Evolutionary conservation across 2,113 vertebrate genomes (phyloP).

Genomic region (Picathartes gymnocephalus): DNA sequence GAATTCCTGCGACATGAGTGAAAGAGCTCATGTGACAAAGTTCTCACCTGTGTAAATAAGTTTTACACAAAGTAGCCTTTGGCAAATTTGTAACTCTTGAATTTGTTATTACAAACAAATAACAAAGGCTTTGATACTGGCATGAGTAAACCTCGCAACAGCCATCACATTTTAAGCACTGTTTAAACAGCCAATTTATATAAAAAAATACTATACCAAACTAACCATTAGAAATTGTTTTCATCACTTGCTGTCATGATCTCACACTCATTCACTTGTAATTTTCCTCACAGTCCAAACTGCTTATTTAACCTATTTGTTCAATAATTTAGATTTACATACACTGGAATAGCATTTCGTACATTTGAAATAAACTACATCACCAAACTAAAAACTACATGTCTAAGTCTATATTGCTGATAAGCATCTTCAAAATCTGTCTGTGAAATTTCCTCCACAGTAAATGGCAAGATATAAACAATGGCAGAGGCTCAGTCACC

Average conservation of each 20-base stretch:
- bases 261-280: not conserved
- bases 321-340: not conserved
- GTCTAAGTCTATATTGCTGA: not conserved
- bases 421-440: not conserved
- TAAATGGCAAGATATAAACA: not conserved
- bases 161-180: slow-evolving; percentile 3
- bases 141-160: not conserved
- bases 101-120: slow-evolving; percentile 3
- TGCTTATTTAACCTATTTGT: not conserved
- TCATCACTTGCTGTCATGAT: not conserved
- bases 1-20: not conserved
- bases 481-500: not conserved
- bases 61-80: not conserved
- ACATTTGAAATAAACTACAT: not conserved
- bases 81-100: slow-evolving; percentile 8
- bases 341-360: not conserved
- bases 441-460: not conserved
- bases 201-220: not conserved
- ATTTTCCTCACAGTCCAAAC: slow-evolving; percentile 10
- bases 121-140: slow-evolving; percentile 45
- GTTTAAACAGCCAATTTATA: slow-evolving; percentile 42
- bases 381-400: too few relatives aligned
- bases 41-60: not conserved
- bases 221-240: not conserved
- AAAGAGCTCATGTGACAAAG: not conserved